A percentile compares a stretch with the other conserved stretches of the same genome.
These are phyloP conservation scores for Drosophila nikananu DNA, from an alignment of 1,140 invertebrate species.

Conservation along the genomic window DNA sequence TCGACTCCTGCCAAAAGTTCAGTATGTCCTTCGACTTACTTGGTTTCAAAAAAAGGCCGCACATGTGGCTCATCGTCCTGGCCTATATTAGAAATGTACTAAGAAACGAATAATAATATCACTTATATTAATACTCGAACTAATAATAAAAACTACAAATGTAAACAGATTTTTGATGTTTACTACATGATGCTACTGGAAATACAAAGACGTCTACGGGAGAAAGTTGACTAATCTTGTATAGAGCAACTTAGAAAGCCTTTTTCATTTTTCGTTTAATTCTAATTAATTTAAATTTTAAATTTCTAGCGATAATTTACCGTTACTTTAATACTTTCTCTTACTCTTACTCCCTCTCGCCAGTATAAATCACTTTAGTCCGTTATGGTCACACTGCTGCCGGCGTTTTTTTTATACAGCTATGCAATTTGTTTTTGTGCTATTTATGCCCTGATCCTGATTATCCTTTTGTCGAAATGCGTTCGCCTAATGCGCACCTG, in stretches of 20 bases:
- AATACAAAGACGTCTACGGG: not conserved
- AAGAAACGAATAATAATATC: not conserved
- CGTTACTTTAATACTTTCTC: not conserved
- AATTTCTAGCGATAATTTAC: not conserved
- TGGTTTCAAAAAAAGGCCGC: not conserved
- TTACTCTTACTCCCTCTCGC: no score
- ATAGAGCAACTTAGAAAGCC: not conserved
- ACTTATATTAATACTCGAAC: not conserved
- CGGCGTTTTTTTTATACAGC: conserved; percentile 30
- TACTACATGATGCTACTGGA: not conserved
- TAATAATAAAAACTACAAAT: not conserved
- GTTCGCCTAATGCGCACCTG: conserved; percentile 26
- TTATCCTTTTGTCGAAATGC: conserved; percentile 48
- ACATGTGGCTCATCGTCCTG: not conserved
- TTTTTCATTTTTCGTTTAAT: no score
- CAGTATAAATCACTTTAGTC: not conserved
- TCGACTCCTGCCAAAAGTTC: no score
- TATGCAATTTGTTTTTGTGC: conserved; percentile 48
- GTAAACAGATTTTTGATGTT: not conserved
- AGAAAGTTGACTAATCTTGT: not conserved
- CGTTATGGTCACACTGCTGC: conserved; percentile 18
- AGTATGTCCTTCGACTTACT: not conserved
- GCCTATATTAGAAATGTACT: not conserved
- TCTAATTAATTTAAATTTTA: not conserved
- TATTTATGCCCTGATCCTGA: conserved; percentile 43